phyloP scores from a whole-genome alignment of 2,113 vertebrate genomes.

The Muntiacus reevesi region DNA sequence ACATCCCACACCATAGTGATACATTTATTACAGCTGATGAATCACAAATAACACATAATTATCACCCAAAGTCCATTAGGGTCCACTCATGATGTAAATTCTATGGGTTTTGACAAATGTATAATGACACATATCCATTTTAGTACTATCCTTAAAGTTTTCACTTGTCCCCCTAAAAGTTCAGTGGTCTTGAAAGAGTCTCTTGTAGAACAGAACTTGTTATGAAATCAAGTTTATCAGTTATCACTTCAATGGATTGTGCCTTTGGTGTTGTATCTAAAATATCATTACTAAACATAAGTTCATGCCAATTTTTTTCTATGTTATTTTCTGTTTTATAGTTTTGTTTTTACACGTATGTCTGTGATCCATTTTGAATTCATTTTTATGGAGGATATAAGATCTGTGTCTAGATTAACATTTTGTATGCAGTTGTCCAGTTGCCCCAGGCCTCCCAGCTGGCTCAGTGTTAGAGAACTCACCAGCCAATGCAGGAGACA shows the following conservation, averaged over 20 bases:
- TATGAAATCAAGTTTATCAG: neutral
- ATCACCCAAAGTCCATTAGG: neutral
- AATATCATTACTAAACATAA: neutral
- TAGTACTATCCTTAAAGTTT: neutral
- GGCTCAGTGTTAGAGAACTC: neutral
- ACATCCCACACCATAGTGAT: neutral
- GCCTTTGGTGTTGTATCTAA: neutral
- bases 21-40: neutral
- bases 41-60: neutral
- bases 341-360: neutral
- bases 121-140: neutral
- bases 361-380: neutral
- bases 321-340: neutral
- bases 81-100: neutral
- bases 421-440: neutral
- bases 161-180: neutral
- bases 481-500: neutral
- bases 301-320: neutral
- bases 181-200: neutral
- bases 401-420: neutral
- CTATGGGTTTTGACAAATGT: neutral
- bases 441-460: neutral
- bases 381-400: neutral
- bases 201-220: neutral
- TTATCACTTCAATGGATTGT: neutral